phyloP scores from a whole-genome alignment of 2,888 invertebrate species.

The Allolobophora icterica region DNA sequence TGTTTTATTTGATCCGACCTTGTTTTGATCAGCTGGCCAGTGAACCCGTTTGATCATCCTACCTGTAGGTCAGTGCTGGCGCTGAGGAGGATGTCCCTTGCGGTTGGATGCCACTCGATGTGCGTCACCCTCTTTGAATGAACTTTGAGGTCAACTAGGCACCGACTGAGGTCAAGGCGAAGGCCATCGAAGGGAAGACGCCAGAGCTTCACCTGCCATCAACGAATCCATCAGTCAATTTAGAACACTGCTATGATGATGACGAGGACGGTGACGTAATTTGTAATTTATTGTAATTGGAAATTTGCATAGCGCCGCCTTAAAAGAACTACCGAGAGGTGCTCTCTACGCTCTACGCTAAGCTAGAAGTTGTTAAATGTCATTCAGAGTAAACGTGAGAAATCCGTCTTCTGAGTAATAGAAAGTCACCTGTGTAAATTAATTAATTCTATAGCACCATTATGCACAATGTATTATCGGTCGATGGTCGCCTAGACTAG shows the following conservation, averaged over 20 bases:
- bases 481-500: too few species aligned
- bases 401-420: too few species aligned
- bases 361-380: too few species aligned
- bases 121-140: conserved; percentile 91
- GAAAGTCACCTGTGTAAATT: too few species aligned
- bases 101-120: conserved; percentile 95
- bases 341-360: too few species aligned
- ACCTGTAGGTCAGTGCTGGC: conserved; percentile 73
- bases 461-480: too few species aligned
- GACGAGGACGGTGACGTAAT: background rate
- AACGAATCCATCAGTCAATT: background rate
- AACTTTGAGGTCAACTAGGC: conserved; percentile 86
- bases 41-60: conserved; percentile 36
- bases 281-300: background rate
- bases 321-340: too few species aligned
- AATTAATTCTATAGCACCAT: too few species aligned
- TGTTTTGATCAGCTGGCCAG: background rate
- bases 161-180: conserved; percentile 83
- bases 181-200: conserved; percentile 91
- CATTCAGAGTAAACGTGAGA: too few species aligned
- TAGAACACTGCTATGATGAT: background rate
- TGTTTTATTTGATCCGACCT: background rate
- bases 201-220: conserved; percentile 80
- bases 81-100: conserved; percentile 89
- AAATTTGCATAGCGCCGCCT: too few species aligned